A percentile compares a stretch with the other conserved stretches of the same genome.
Evolutionary conservation across 2,888 invertebrate genomes (phyloP).

Genomic region (Pyrrhosoma nymphula): DNA sequence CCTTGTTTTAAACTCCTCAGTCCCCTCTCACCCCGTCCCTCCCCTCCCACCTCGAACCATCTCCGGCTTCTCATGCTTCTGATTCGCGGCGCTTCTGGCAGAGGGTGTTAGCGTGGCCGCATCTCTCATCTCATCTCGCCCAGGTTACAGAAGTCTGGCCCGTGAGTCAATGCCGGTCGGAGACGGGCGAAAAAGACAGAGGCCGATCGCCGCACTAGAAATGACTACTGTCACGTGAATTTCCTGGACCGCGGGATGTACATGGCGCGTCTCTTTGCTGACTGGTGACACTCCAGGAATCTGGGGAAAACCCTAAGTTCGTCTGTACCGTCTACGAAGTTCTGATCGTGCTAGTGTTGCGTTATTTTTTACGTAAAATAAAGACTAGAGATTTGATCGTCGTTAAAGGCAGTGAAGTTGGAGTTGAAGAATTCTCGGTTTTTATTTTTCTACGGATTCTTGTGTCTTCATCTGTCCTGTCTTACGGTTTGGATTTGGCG

Average conservation of each 20-base stretch:
- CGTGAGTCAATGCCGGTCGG: conserved; percentile 41
- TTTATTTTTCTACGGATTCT: background rate
- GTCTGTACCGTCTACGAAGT: background rate
- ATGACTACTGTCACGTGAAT: background rate
- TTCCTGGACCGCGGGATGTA: background rate
- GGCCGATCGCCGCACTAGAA: background rate
- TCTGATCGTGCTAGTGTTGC: background rate
- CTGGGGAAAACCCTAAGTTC: background rate
- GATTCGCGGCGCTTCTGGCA: conserved; percentile 45
- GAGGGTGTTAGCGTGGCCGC: conserved; percentile 44
- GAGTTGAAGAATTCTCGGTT: background rate
- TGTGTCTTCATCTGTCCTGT: background rate
- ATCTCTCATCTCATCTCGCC: background rate
- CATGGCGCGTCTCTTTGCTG: background rate
- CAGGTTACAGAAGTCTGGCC: conserved; percentile 22
- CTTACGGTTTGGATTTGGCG: background rate
- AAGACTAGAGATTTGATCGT: background rate
- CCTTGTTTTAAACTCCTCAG: background rate
- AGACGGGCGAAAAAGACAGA: conserved; percentile 7
- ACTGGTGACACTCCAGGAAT: background rate
- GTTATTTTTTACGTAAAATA: background rate
- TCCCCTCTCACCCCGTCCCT: background rate
- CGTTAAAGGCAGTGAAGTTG: no score
- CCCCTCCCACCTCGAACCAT: background rate
- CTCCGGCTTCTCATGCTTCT: background rate